Evolutionary conservation across 35 echinoderm and acorn worm genomes (phyloP).

Genomic region (Amphiura filiformis): DNA sequence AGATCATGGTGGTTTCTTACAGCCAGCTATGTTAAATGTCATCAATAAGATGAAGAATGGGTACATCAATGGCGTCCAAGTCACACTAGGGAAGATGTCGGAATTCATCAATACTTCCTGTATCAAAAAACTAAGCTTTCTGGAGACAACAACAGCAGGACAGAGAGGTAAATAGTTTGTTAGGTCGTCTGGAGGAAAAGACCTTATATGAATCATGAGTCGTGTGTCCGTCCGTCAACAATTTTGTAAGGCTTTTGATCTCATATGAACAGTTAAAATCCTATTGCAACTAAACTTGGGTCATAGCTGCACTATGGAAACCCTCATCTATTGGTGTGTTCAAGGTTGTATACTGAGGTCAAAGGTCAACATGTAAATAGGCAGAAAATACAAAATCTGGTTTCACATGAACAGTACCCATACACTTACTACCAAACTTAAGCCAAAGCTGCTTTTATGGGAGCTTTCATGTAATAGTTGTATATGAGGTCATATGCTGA

Average conservation of each 20-base stretch:
- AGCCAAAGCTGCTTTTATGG: too few species aligned
- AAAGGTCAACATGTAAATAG: too few species aligned
- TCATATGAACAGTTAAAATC: too few species aligned
- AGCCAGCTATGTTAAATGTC: conserved; percentile 62
- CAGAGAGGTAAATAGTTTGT: neutral
- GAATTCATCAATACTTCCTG: conserved; percentile 90
- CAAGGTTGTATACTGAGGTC: too few species aligned
- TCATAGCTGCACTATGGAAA: too few species aligned
- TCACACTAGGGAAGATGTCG: conserved; percentile 60
- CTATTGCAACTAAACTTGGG: too few species aligned
- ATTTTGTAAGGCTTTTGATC: too few species aligned
- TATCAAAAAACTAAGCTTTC: conserved; percentile 77
- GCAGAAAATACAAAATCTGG: too few species aligned
- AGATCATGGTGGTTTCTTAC: conserved; percentile 71
- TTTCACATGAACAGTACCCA: neutral
- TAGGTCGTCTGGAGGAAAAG: neutral
- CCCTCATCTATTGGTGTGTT: neutral
- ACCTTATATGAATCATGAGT: neutral
- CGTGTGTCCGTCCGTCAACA: too few species aligned
- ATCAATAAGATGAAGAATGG: conserved; percentile 85
- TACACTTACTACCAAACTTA: neutral
- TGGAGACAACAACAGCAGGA: conserved; percentile 34
- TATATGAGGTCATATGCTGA: too few species aligned
- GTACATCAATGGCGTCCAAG: conserved; percentile 89
- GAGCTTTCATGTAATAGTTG: too few species aligned